Evolutionary conservation across 1,140 invertebrate species (phyloP), one percentile per base, ranked within the genome.

Genomic region (Heliothis subflexa): DNA sequence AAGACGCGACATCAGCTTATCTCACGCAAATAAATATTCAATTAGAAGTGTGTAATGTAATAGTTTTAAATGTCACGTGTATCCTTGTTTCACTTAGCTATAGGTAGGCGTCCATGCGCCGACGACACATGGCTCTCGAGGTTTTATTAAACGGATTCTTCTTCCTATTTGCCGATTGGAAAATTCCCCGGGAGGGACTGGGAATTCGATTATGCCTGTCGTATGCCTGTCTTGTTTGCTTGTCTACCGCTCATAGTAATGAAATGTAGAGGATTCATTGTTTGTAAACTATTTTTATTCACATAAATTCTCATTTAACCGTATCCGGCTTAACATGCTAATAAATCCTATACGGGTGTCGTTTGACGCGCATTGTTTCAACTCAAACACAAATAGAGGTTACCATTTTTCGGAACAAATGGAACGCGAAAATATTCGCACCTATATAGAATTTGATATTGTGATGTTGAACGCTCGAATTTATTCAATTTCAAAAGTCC

Each of bases 141-240:
- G 82, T 85, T 86, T 83, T 86, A 89, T 89, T 86, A 87, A 88
- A 86, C 81, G 83, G 80, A 88, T 83, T 83, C 81, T 80, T 82
- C 83, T 74, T 81, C 79, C 83, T 85, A 81, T 85, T 87, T 85
- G 80, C 80, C 81, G 83, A 86, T 86, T 88, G 85, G 82, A 81
- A 86, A 87, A 87, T 86, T 87, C 84, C 84, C 79, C 64, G 52
- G 57, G 52, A 77, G 78, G 61, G 71, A 52, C 70, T 76, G 61
- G 80, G 82, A 87, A 89, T 89, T 89, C 85, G 82, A 85, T 88
- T 87, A 86, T 82, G 78, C 55, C 79, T 85, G 80, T 82, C 81
- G 70, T 79, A 71, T 76, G 80, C 77, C 82, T 83, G 79, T 81
- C 72, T 82, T 73, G 85, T 81, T 86, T 81, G 61, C 73, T 75